These are phyloP conservation scores for Meriones psammophilus DNA, from an alignment of 2,797 vertebrate species.

Conservation along the genomic window DNA sequence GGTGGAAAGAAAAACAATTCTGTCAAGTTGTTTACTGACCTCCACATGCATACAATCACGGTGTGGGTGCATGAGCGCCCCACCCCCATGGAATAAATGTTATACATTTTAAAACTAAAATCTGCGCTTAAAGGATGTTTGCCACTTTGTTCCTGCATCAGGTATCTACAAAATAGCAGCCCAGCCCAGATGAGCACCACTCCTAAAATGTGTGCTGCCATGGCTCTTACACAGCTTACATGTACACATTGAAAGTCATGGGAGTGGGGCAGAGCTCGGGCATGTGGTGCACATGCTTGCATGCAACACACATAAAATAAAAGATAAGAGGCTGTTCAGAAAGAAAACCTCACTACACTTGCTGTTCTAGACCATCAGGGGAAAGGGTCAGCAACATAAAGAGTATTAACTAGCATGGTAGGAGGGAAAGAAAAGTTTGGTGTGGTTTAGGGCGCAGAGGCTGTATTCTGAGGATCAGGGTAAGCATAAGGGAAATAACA, in stretches of 20 bases:
- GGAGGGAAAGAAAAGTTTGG: neutral
- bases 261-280: neutral
- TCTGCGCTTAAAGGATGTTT: conserved; percentile 10
- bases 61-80: neutral
- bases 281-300: no score
- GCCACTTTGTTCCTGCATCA: neutral
- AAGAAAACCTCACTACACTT: neutral
- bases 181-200: neutral
- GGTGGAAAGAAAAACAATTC: neutral
- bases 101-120: neutral
- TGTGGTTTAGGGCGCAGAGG: neutral
- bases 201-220: neutral
- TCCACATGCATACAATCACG: neutral
- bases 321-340: neutral
- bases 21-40: neutral
- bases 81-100: neutral
- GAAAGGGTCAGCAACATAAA: neutral
- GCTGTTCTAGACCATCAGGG: neutral
- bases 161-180: neutral
- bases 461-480: neutral
- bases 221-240: no score
- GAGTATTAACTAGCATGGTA: neutral
- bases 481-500: neutral
- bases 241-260: neutral
- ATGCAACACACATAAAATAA: neutral